A percentile compares a stretch with the other conserved stretches of the same genome.
Evolutionary conservation across 2,113 vertebrate species (phyloP).

Genomic region (Bubalus kerabau): DNA sequence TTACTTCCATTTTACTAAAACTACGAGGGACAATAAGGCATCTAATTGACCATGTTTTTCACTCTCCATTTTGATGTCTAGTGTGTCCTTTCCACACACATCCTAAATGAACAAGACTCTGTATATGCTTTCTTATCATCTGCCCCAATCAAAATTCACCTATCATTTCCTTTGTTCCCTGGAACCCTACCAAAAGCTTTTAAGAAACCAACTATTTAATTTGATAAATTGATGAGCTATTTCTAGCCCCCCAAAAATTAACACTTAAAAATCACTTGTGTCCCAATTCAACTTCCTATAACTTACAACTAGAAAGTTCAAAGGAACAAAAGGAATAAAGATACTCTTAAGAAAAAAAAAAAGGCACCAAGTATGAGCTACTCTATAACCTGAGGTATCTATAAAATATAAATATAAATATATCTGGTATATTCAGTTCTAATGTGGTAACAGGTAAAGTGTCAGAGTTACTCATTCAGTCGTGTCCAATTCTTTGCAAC

Average conservation of each 20-base stretch:
- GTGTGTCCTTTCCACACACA: neutral
- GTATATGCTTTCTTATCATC: neutral
- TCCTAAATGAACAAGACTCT: neutral
- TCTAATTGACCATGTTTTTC: neutral
- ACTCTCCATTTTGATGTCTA: neutral
- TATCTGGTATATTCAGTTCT: neutral
- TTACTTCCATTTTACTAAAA: neutral
- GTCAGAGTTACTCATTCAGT: neutral
- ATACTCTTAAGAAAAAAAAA: neutral
- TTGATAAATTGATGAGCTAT: conserved; percentile 22
- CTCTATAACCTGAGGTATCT: neutral
- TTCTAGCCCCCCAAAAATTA: neutral
- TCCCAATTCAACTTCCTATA: neutral
- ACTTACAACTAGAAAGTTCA: neutral
- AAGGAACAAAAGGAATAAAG: neutral
- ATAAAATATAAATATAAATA: neutral
- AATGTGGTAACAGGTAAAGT: neutral
- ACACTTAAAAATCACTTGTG: neutral
- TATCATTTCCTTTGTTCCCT: neutral
- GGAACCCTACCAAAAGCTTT: conserved; percentile 17
- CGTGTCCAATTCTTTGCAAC: rapidly evolving
- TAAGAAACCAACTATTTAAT: conserved; percentile 35
- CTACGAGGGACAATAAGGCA: neutral
- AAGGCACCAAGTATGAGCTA: neutral
- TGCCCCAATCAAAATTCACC: neutral